These are phyloP conservation scores for Sarotherodon lohbergeri DNA, from an alignment of 2,113 vertebrate species.

Conservation along the genomic window DNA sequence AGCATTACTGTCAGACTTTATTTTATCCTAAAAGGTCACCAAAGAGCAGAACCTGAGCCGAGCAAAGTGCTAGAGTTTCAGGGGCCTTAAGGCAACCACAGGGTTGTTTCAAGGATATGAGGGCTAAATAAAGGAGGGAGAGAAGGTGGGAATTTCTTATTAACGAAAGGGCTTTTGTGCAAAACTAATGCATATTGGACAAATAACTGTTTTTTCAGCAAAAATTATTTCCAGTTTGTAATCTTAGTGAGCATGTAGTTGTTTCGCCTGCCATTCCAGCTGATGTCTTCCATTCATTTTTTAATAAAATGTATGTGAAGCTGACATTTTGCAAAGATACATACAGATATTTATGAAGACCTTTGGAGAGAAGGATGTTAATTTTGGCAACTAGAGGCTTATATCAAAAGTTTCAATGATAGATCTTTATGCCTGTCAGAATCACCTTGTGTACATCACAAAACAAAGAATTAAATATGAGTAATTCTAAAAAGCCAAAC, in stretches of 20 bases:
- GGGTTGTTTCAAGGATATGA: neutral
- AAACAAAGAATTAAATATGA: neutral
- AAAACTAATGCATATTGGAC: neutral
- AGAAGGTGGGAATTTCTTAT: neutral
- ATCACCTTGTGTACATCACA: neutral
- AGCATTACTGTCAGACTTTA: neutral
- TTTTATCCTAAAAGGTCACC: neutral
- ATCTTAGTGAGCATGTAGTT: neutral
- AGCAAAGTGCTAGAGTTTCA: neutral
- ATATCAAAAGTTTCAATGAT: neutral
- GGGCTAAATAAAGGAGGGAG: fast-evolving
- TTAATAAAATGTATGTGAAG: neutral
- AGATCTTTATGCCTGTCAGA: neutral
- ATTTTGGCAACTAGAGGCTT: neutral
- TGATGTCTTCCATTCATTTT: neutral
- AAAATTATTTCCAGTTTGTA: neutral
- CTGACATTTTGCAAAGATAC: neutral
- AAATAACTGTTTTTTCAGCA: neutral
- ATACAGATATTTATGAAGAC: neutral
- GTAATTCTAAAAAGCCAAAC: neutral
- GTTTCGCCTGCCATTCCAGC: neutral
- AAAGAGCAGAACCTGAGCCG: neutral
- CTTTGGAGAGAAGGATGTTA: neutral
- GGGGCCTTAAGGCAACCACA: fast-evolving
- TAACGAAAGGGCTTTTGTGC: neutral